Percentiles rank a stretch among this genome's conserved stretches.
These are phyloP conservation scores for Pteruthius melanotis DNA, from an alignment of 2,113 vertebrate species.

Conservation along the genomic window DNA sequence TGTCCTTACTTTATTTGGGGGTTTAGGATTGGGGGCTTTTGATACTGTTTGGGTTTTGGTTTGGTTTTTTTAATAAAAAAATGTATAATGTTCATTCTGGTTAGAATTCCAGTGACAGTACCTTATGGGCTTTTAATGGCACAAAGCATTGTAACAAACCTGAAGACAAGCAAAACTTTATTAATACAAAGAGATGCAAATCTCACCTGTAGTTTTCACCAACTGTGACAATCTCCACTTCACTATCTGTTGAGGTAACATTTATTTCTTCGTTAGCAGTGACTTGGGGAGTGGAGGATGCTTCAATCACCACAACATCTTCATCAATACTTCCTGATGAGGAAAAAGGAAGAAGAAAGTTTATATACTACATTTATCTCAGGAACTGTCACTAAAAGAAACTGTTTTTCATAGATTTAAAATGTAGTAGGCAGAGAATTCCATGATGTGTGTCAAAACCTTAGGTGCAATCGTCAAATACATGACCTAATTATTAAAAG, in stretches of 20 bases:
- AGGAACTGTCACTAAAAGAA: neutral
- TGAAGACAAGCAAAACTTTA: neutral
- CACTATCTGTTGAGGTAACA: slow-evolving; percentile 97
- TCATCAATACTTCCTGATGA: slow-evolving; percentile 90
- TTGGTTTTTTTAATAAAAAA: neutral
- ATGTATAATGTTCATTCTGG: neutral
- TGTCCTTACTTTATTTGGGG: neutral
- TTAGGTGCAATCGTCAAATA: neutral
- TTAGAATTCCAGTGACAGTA: neutral
- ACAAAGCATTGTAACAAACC: neutral
- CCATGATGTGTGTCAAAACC: neutral
- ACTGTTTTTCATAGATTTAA: neutral
- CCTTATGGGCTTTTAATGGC: neutral
- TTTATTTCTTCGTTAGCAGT: slow-evolving; percentile 99
- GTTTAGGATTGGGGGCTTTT: neutral
- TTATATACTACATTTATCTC: neutral
- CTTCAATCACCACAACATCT: slow-evolving; percentile 97
- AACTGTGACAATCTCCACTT: slow-evolving; percentile 97
- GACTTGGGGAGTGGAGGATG: slow-evolving; percentile 89
- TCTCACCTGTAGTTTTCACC: slow-evolving; percentile 93
- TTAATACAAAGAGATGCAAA: neutral
- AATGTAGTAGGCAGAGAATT: neutral
- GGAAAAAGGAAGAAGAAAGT: neutral
- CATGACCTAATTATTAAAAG: neutral
- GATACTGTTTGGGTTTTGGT: neutral